Base-by-base conservation (phyloP, 2,797 vertebrate species). In the Enteromius thamalakanensis region DNA sequence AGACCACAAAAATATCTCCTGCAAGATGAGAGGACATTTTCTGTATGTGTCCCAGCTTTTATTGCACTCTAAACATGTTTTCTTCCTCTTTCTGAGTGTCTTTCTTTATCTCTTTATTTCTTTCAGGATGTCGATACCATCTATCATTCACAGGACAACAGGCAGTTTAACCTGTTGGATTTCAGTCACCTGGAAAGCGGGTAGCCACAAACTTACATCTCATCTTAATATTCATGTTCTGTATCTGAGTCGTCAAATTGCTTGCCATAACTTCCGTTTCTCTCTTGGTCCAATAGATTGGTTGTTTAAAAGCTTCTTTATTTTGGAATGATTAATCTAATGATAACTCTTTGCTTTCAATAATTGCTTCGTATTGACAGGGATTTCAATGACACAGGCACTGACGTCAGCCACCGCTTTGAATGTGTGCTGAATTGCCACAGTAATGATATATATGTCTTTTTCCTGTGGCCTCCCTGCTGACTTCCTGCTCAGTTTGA, bases 121-220 rank as follows among this genome's bases (percentile, higher is more conserved):
- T 81, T 87, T 62, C 87, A 98, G 97, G 97, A 98, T 82, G 97
- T 98, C 60, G 97, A 98, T 91, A 98, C 96, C 19, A 97, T 98
- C 91, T 98, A 98, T 90, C 96, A 97, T 92, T 96, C 96, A 1
- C 96, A 97, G 90, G 96, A 98, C 93, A 98, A 96, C 92, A 91
- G 96, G 62, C 96, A 97, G 90, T 97, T 98, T 90, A 97, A 96
- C 91, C 92, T 98, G 85, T 86, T 96, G 92, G 97, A 98, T 91
- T 98, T 98, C 92, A 96, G 96, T 91, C 97, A 98, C 90, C 91
- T 98, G 82, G 96, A 97, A 90, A 97, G 95, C 93, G 95, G 97
- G 97, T 97, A 88, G 91, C 87, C 47, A 29, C 45, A 23, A 45
- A 47, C 29, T 76, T 65, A 91, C 81, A 77, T n/a, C 53, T 70